phyloP scores from a whole-genome alignment of 2,113 vertebrate genomes.

The Lagopus muta region DNA sequence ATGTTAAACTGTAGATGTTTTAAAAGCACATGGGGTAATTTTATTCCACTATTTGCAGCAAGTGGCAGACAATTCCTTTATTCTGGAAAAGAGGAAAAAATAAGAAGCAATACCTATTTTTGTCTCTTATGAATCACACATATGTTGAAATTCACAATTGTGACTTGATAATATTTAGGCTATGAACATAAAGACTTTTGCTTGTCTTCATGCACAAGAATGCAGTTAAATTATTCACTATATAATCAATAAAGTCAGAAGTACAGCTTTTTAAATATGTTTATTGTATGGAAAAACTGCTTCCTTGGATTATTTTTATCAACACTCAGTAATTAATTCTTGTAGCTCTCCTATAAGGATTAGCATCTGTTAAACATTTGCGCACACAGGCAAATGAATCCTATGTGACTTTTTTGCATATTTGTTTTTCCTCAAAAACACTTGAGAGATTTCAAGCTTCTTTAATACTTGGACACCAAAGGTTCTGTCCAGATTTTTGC shows the following conservation, averaged over 20 bases:
- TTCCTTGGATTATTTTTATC: neutral
- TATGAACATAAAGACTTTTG: neutral
- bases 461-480: neutral
- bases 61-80: neutral
- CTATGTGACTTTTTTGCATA: neutral
- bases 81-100: neutral
- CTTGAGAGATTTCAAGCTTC: neutral
- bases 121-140: neutral
- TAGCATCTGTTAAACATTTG: constrained; percentile 47
- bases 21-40: neutral
- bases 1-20: neutral
- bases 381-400: neutral
- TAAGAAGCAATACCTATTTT: neutral
- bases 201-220: neutral
- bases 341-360: constrained; percentile 20
- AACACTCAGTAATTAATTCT: constrained; percentile 45
- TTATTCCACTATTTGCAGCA: neutral
- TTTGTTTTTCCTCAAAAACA: constrained; percentile 24
- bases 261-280: neutral
- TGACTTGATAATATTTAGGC: neutral
- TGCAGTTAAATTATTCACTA: neutral
- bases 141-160: neutral
- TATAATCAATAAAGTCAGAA: neutral
- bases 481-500: neutral
- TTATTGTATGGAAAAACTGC: neutral